Evolutionary conservation across 2,113 vertebrate genomes (phyloP).

Genomic region (Uria aalge): DNA sequence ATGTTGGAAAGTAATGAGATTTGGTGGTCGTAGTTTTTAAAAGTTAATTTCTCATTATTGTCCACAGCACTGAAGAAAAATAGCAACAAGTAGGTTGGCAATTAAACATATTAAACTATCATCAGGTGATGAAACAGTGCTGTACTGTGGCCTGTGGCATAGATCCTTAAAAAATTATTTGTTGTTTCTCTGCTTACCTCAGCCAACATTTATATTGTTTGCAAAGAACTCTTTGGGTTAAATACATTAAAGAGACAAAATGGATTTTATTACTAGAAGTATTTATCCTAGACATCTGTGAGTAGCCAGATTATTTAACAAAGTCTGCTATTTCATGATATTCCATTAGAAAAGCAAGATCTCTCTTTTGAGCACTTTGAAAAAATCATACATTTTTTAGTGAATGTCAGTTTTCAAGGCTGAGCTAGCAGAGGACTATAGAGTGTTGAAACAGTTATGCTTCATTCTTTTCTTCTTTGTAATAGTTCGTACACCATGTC

Average conservation of each 20-base stretch:
- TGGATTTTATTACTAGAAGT: neutral
- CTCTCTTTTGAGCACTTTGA: neutral
- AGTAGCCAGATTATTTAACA: neutral
- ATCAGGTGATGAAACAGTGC: neutral
- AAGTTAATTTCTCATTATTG: neutral
- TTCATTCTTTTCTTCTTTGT: neutral
- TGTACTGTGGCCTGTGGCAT: neutral
- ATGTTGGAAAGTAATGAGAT: neutral
- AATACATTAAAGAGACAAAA: neutral
- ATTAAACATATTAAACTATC: neutral
- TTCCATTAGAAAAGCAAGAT: neutral
- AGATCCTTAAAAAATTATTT: neutral
- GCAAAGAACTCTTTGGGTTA: neutral
- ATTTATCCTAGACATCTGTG: neutral
- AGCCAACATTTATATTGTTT: neutral
- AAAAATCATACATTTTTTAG: neutral
- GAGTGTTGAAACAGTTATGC: neutral
- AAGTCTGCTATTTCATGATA: neutral
- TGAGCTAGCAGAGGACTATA: neutral
- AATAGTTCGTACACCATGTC: neutral
- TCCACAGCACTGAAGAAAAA: neutral
- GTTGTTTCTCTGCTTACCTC: neutral
- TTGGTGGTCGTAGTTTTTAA: neutral
- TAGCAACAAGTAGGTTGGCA: neutral
- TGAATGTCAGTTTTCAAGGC: neutral